Conservation (phyloP, 2,797 vertebrate species). For the Micropoecilia bifurca region DNA sequence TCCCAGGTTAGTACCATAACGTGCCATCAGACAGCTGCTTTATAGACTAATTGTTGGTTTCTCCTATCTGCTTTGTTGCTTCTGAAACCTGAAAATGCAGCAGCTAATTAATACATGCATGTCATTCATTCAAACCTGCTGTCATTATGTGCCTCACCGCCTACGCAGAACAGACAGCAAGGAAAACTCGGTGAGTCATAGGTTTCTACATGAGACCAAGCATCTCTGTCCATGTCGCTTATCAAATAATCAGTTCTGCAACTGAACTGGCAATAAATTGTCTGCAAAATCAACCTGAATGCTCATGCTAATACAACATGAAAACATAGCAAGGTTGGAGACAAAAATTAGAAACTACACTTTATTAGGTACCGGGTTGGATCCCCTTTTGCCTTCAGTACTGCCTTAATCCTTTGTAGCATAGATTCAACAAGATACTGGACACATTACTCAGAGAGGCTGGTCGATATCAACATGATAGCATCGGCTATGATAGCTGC, state of each 20-base stretch:
- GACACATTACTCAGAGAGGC: background rate
- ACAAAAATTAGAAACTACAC: too few species aligned
- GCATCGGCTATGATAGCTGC: background rate
- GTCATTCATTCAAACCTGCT: background rate
- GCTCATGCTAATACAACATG: background rate
- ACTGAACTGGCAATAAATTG: background rate
- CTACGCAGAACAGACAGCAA: conserved; percentile 4
- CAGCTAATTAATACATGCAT: background rate
- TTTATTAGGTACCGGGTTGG: too few species aligned
- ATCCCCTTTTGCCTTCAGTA: too few species aligned
- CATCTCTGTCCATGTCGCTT: background rate
- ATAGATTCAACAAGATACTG: background rate
- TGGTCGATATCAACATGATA: background rate
- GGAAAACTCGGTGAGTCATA: background rate
- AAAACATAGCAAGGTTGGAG: background rate
- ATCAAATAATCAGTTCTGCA: background rate
- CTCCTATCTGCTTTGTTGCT: background rate
- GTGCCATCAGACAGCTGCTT: background rate
- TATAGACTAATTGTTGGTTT: conserved; percentile 1
- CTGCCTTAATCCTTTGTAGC: too few species aligned
- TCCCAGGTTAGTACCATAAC: background rate
- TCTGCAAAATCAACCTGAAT: background rate
- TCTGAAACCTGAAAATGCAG: background rate
- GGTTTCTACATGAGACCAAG: background rate
- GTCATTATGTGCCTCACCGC: background rate